phyloP scores from a whole-genome alignment of 2,113 vertebrate genomes.

The Chiloscyllium plagiosum region DNA sequence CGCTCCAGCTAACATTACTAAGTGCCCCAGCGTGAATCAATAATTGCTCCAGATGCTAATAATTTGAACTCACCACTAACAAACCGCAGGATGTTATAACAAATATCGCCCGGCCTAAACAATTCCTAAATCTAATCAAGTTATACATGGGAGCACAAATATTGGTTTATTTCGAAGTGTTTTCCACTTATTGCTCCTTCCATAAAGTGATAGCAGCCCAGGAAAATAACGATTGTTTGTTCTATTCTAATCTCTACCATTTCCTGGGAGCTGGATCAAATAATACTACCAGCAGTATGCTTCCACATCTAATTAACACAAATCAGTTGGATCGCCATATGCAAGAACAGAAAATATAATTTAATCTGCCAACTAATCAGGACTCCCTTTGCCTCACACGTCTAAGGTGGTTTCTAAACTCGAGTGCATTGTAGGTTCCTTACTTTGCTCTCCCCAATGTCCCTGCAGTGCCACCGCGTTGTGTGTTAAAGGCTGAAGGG shows the following conservation, averaged over 20 bases:
- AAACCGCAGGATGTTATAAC: constrained; percentile 36
- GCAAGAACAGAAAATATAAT: neutral
- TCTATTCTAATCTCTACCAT: neutral
- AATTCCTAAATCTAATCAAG: constrained; percentile 25
- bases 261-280: neutral
- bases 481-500: constrained; percentile 71
- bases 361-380: constrained; percentile 4
- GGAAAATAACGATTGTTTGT: constrained; percentile 20
- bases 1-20: constrained; percentile 36
- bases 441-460: constrained; percentile 50
- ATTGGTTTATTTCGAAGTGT: constrained; percentile 24
- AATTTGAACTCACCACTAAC: constrained; percentile 37
- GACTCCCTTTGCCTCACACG: constrained; percentile 8
- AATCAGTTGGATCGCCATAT: neutral
- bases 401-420: constrained; percentile 31
- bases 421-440: constrained; percentile 37
- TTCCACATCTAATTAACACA: neutral
- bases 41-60: constrained; percentile 38
- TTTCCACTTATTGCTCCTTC: neutral
- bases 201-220: constrained; percentile 16
- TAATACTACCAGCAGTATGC: neutral
- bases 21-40: constrained; percentile 37
- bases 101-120: constrained; percentile 16
- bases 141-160: constrained; percentile 16
- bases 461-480: constrained; percentile 50